Evolutionary conservation across 2,888 invertebrate species (phyloP).

Genomic region (Leptinotarsa juncta): DNA sequence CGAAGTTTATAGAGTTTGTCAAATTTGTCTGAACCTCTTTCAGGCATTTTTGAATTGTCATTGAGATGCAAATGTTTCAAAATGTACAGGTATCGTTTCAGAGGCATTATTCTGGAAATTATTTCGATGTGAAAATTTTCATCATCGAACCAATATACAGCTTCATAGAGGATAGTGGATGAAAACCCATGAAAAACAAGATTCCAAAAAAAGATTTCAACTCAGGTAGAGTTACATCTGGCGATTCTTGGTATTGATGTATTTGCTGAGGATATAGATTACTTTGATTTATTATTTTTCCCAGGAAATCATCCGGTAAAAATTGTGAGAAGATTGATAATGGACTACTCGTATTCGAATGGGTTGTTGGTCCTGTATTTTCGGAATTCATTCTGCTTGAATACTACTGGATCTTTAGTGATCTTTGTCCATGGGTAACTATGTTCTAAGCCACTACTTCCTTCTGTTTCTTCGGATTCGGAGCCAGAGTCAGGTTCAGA

Average conservation of each 20-base stretch:
- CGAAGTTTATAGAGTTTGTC: constrained; percentile 39
- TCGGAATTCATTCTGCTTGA: constrained; percentile 14
- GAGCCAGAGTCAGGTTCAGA: constrained; percentile 6
- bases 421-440: constrained; percentile 19
- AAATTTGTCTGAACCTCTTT: constrained; percentile 27
- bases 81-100: constrained; percentile 45
- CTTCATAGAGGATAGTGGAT: constrained; percentile 40
- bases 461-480: constrained; percentile 8
- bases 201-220: constrained; percentile 25
- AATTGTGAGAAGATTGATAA: constrained; percentile 18
- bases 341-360: constrained; percentile 18
- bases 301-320: neutral
- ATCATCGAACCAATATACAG: constrained; percentile 42
- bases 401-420: constrained; percentile 18
- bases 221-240: constrained; percentile 18
- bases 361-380: constrained; percentile 23
- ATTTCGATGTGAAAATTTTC: constrained; percentile 39
- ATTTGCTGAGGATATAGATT: neutral
- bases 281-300: constrained; percentile 5
- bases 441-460: constrained; percentile 1
- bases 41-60: constrained; percentile 43
- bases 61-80: constrained; percentile 45
- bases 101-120: constrained; percentile 42
- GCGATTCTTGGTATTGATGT: constrained; percentile 6
- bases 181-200: constrained; percentile 23